These are phyloP conservation scores for Octodonta nipae DNA, from an alignment of 2,888 invertebrate species.

Conservation along the genomic window DNA sequence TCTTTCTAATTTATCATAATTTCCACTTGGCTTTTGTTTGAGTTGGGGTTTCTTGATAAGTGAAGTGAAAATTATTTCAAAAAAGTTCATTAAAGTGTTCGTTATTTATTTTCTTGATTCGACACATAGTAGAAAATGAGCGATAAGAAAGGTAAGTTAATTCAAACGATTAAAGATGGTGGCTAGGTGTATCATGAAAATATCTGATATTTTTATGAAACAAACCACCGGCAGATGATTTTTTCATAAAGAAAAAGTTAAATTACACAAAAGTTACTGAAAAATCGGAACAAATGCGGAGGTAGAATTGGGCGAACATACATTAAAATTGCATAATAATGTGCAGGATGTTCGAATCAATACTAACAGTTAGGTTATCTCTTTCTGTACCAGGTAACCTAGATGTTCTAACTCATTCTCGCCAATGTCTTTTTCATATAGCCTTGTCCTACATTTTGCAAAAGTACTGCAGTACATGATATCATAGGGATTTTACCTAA, in stretches of 20 bases:
- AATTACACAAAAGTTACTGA: not conserved
- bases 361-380: conserved; percentile 33
- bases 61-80: not conserved
- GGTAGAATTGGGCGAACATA: conserved; percentile 15
- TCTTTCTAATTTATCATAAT: not conserved
- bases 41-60: not conserved
- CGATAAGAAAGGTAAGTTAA: conserved; percentile 28
- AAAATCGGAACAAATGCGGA: conserved; percentile 9
- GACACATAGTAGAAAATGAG: conserved; percentile 24
- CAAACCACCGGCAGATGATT: conserved; percentile 5
- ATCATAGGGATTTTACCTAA: conserved; percentile 9
- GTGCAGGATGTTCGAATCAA: conserved; percentile 36
- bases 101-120: too few species aligned
- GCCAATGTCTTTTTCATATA: conserved; percentile 20
- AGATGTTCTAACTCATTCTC: conserved; percentile 27
- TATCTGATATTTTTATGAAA: conserved; percentile 8
- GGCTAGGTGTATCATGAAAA: conserved; percentile 12
- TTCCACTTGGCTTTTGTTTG: not conserved
- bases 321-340: conserved; percentile 28
- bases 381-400: conserved; percentile 30
- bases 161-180: conserved; percentile 13
- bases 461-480: not conserved
- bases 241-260: conserved; percentile 2
- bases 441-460: conserved; percentile 35
- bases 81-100: too few species aligned